Conservation (phyloP, 2,113 vertebrate species). For the Pimephales promelas region DNA sequence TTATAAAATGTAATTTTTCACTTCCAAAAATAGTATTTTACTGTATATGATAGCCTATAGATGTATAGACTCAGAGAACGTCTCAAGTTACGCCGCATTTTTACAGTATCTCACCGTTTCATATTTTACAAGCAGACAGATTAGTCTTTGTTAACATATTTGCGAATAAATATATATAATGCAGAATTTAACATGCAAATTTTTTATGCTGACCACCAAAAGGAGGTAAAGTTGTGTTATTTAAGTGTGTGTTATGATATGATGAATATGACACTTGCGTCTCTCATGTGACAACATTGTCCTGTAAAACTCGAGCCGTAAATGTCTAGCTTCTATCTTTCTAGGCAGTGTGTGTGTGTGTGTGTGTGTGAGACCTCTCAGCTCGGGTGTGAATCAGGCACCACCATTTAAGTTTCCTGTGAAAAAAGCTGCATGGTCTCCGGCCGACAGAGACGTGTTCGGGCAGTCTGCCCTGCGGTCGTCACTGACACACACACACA, state of each 20-base stretch:
- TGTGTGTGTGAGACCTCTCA: neutral
- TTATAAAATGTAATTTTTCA: no score
- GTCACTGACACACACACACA: neutral
- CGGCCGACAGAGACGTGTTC: conserved; percentile 35
- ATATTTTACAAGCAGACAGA: no score
- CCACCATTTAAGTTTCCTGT: conserved; percentile 30
- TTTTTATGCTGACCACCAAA: neutral
- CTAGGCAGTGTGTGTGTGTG: neutral
- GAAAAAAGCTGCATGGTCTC: conserved; percentile 29
- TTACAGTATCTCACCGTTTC: no score
- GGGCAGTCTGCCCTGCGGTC: conserved; percentile 42
- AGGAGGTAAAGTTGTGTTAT: neutral
- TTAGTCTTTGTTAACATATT: no score
- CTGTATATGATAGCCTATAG: no score
- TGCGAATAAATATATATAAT: no score
- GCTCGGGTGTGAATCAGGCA: conserved; percentile 48
- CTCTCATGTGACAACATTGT: neutral
- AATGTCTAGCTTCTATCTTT: neutral
- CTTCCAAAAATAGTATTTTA: no score
- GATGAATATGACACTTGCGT: neutral
- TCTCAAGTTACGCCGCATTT: no score
- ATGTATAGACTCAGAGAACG: no score
- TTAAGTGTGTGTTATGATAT: neutral
- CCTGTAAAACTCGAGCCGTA: neutral
- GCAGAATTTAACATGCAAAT: neutral